Evolutionary conservation across 2,888 invertebrate genomes (phyloP).

Genomic region (Phyto melanocephala): DNA sequence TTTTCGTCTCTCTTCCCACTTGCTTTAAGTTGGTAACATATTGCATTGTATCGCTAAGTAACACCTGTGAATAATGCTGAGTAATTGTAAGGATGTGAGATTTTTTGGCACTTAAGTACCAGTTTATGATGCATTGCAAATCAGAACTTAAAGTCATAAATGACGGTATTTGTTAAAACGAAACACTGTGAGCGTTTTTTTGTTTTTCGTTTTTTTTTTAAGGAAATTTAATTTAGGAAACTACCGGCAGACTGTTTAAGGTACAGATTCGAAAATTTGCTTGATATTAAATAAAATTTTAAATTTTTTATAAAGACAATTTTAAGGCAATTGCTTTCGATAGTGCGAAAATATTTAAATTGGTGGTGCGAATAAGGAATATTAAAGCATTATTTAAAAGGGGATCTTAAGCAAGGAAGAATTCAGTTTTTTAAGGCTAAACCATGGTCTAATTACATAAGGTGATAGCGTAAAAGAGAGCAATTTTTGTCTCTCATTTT

Average conservation of each 20-base stretch:
- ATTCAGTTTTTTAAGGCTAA: no score
- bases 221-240: constrained; percentile 24
- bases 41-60: constrained; percentile 49
- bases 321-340: no score
- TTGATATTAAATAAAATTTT: no score
- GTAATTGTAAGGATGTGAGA: constrained; percentile 49
- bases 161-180: constrained; percentile 40
- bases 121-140: constrained; percentile 47
- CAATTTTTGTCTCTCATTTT: no score
- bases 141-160: constrained; percentile 49
- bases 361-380: no score
- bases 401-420: no score
- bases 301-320: no score
- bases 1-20: not conserved
- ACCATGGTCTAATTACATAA: no score
- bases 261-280: not conserved
- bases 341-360: no score
- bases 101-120: constrained; percentile 37
- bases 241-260: not conserved
- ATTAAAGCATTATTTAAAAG: no score
- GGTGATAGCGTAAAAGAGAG: no score
- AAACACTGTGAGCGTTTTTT: not conserved
- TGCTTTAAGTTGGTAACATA: not conserved
- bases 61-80: constrained; percentile 60
- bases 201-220: not conserved